Conservation (phyloP, 1,140 invertebrate genomes). For the Bombyx mandarina region DNA sequence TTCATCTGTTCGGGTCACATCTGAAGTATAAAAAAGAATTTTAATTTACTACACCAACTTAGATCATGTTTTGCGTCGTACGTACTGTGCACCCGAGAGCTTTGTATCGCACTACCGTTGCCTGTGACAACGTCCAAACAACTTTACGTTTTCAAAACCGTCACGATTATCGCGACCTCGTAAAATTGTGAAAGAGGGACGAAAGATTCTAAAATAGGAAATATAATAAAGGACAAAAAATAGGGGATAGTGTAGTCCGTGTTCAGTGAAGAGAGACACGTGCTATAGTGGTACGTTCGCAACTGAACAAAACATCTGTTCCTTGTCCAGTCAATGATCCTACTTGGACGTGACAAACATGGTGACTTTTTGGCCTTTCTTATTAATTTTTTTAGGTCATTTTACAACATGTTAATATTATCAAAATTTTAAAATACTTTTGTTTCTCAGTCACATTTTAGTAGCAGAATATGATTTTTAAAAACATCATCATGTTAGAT, state of each 20-base stretch:
- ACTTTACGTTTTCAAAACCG: conserved; percentile 50
- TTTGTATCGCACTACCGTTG: conserved; percentile 34
- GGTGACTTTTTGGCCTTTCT: too few species aligned
- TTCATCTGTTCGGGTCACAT: too few species aligned
- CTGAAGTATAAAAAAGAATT: too few species aligned
- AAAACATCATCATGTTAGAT: too few species aligned
- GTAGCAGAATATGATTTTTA: too few species aligned
- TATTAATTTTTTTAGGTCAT: background rate
- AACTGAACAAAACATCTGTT: conserved; percentile 57
- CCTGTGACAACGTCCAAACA: conserved; percentile 61
- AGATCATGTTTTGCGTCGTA: too few species aligned
- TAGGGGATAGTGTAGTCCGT: conserved; percentile 45
- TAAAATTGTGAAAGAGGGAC: conserved; percentile 30
- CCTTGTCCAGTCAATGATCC: conserved; percentile 4
- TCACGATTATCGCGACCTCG: background rate
- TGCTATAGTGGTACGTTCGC: conserved; percentile 28
- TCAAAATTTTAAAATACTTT: background rate
- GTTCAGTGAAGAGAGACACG: conserved; percentile 56
- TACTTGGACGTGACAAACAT: background rate
- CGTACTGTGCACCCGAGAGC: conserved; percentile 24
- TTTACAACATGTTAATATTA: background rate
- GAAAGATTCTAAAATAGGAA: conserved; percentile 20
- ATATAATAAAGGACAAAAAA: conserved; percentile 24
- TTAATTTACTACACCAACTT: too few species aligned
- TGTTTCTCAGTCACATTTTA: too few species aligned